Base-by-base conservation (phyloP, 2,797 vertebrate species). In the Anolis apletophallus region DNA sequence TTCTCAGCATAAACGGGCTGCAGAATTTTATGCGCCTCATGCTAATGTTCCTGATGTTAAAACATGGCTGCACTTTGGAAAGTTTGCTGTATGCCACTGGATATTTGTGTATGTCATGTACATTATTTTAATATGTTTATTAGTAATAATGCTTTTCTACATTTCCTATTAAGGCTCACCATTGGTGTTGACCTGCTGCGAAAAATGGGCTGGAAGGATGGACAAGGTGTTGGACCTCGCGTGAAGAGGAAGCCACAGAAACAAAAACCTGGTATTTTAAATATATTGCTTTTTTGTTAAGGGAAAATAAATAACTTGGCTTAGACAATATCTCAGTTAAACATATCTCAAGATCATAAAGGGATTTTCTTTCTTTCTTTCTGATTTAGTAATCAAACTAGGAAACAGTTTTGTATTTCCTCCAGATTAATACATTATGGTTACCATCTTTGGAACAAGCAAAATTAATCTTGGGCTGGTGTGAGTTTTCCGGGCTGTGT, bases 171-270 rank as follows among this genome's bases (percentile, higher is more conserved):
- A 77, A 99, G 98, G 94, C 96, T 97, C 23, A 98, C 98, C 26
- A 79, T 99, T 19, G 99, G 99, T 17, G 97, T 98, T 91, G 97
- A 98, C 94, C 93, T 99, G 74, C 95, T 99, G 91, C 93, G 94
- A 93, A 98, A 95, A 95, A 99, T 99, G 98, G 99, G 99, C 61
- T 99, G 99, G 98, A 99, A 97, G 92, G 98, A 99, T 87, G 99
- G 99, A 19, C 99, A 99, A 94, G 99, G 99, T 3, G 93, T 99
- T 7, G 99, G 98, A 50, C 98, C 99, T 0, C 97, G 98, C 3
- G 91, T 98, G 68, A 99, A 99, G 96, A 97, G 98, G 93, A 98
- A 96, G 85, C 94, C 97, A 13, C 80, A 88, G 46, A 94, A 95
- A 36, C 98, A 98, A 91, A 96, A 94, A 46, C 86, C 88, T 1